Percentiles rank a stretch among this genome's conserved stretches.
These are phyloP conservation scores for Haliclona indistincta DNA, from an alignment of 37 sponge, comb jelly and placozoan species.

Conservation along the genomic window DNA sequence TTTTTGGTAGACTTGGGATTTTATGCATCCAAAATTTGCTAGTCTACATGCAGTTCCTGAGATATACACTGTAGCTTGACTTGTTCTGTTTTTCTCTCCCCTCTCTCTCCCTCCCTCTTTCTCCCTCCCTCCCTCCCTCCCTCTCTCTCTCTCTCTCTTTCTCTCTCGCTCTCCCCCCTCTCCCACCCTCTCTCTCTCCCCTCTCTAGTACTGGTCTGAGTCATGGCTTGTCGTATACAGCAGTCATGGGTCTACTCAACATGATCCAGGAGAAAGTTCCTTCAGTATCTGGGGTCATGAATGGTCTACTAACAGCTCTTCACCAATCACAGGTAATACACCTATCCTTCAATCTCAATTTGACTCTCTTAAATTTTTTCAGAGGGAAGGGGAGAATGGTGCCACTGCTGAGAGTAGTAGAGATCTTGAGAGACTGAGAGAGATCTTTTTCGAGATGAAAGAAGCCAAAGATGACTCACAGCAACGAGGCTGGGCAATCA, in stretches of 20 bases:
- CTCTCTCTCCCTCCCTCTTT: constrained; percentile 10
- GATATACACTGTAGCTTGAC: no score
- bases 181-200: background rate
- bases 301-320: constrained; percentile 34
- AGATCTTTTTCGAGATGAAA: constrained; percentile 66
- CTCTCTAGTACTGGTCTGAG: constrained; percentile 24
- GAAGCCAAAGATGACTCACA: constrained; percentile 75
- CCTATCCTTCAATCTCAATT: background rate
- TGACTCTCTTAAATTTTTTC: background rate
- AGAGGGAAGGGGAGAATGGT: background rate
- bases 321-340: constrained; percentile 49
- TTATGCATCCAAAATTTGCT: no score
- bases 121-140: constrained; percentile 17
- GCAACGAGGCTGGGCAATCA: constrained; percentile 85
- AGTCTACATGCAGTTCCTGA: no score
- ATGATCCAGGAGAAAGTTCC: constrained; percentile 42
- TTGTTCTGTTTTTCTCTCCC: no score
- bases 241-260: constrained; percentile 41
- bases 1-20: no score
- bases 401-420: constrained; percentile 7
- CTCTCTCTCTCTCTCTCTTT: constrained; percentile 10
- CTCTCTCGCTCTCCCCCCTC: no score
- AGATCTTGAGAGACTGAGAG: constrained; percentile 56
- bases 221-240: constrained; percentile 31
- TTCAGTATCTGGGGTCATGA: constrained; percentile 21